Conservation (phyloP, 1,140 invertebrate species). For the Tetranychus urticae region DNA sequence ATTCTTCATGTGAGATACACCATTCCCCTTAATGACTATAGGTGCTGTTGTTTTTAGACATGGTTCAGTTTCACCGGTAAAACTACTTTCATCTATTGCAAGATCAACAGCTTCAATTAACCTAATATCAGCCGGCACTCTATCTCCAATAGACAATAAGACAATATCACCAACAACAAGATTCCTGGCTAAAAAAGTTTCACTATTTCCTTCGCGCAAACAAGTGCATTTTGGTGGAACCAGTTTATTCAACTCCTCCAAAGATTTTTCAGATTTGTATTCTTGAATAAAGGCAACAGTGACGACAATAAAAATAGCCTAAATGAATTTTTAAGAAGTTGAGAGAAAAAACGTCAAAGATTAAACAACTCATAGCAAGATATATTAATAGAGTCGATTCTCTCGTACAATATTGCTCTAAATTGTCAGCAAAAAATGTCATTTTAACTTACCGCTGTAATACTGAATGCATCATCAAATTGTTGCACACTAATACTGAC, state of each 20-base stretch:
- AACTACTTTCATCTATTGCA: constrained; percentile 89
- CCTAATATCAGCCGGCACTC: constrained; percentile 83
- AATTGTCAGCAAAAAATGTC: too few species aligned
- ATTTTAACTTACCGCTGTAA: constrained; percentile 38
- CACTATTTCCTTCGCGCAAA: constrained; percentile 57
- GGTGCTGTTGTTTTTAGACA: constrained; percentile 34
- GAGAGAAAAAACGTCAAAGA: too few species aligned
- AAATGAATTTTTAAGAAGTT: neutral
- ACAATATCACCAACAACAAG: constrained; percentile 96
- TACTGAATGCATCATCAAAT: constrained; percentile 93
- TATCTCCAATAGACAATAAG: constrained; percentile 70
- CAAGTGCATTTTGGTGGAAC: constrained; percentile 44
- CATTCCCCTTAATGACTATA: constrained; percentile 8
- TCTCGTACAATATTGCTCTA: too few species aligned
- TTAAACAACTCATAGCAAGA: too few species aligned
- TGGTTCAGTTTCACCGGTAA: constrained; percentile 63
- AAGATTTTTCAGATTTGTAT: constrained; percentile 83
- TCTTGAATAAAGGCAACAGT: constrained; percentile 99
- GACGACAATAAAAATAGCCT: constrained; percentile 82
- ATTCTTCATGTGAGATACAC: constrained; percentile 47
- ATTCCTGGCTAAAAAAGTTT: constrained; percentile 75
- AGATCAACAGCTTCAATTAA: constrained; percentile 65
- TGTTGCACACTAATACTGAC: constrained; percentile 91
- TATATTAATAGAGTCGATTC: too few species aligned
- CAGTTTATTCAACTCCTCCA: constrained; percentile 91